Conservation (phyloP, 2,888 invertebrate genomes). For the Argynnis bischoffii region DNA sequence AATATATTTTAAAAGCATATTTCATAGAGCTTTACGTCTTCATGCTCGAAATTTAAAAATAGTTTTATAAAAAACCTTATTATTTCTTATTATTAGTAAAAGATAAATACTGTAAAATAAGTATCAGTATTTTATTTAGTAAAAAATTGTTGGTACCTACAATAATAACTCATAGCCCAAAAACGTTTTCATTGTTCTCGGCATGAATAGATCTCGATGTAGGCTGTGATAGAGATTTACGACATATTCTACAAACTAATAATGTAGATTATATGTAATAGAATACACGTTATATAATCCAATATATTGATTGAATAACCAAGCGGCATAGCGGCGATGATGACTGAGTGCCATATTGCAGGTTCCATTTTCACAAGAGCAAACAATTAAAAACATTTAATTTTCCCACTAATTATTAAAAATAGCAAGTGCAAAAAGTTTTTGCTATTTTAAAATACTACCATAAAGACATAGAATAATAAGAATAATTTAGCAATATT, state of each 20-base stretch:
- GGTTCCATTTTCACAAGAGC: too few relatives aligned
- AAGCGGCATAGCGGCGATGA: too few relatives aligned
- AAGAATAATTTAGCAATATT: too few relatives aligned
- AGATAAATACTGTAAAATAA: not conserved
- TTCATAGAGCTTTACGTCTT: conserved; percentile 12
- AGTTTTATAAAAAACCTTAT: conserved; percentile 3
- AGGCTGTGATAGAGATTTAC: conserved; percentile 18
- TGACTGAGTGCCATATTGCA: too few relatives aligned
- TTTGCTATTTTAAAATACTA: too few relatives aligned
- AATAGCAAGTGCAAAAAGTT: too few relatives aligned
- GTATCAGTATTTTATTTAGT: not conserved
- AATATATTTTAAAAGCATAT: conserved; percentile 19
- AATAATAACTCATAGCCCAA: conserved; percentile 46
- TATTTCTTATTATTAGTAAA: not conserved
- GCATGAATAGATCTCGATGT: conserved; percentile 24
- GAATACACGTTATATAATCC: conserved; percentile 3
- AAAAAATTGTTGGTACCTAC: conserved; percentile 49
- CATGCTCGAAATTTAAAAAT: conserved; percentile 13
- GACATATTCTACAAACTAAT: not conserved
- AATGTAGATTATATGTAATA: not conserved
- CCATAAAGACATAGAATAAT: too few relatives aligned
- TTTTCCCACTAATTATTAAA: too few relatives aligned
- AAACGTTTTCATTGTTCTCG: conserved; percentile 43
- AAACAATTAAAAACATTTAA: too few relatives aligned
- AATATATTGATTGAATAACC: not conserved